phyloP scores from a whole-genome alignment of 2,888 invertebrate genomes.

The Steinernema scapterisci region DNA sequence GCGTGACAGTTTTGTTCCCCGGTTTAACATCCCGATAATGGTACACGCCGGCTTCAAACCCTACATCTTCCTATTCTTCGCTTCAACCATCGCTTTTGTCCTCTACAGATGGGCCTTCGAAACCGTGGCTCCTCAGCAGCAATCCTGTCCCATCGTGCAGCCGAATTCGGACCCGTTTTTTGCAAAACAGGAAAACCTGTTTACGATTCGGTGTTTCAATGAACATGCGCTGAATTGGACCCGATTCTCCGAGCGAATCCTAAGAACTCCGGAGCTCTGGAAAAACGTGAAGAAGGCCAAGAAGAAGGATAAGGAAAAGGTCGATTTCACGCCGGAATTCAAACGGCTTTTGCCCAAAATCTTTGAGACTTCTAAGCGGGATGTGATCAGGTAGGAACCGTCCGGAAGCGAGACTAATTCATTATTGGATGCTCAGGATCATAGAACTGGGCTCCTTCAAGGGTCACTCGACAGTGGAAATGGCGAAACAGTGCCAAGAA shows the following conservation, averaged over 20 bases:
- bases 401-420: background rate
- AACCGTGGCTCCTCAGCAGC: background rate
- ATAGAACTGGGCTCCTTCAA: slow-evolving; percentile 20
- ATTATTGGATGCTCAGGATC: background rate
- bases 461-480: background rate
- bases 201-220: background rate
- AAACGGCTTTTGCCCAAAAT: slow-evolving; percentile 7
- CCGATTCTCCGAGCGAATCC: background rate
- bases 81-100: background rate
- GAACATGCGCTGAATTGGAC: slow-evolving; percentile 3
- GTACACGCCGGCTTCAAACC: background rate
- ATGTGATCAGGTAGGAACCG: background rate
- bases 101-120: background rate
- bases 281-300: background rate
- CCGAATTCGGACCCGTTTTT: slow-evolving; percentile 22
- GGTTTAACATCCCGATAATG: background rate
- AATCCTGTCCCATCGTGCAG: background rate
- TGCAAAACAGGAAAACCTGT: slow-evolving; percentile 3
- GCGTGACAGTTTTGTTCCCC: too few relatives aligned
- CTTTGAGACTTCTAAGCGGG: background rate
- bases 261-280: background rate
- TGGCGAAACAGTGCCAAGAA: slow-evolving; percentile 14
- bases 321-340: background rate
- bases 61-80: background rate
- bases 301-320: background rate